These are phyloP conservation scores for Phenganax stokvisi DNA, from an alignment of 92 coral and sea anemone species.

Conservation along the genomic window DNA sequence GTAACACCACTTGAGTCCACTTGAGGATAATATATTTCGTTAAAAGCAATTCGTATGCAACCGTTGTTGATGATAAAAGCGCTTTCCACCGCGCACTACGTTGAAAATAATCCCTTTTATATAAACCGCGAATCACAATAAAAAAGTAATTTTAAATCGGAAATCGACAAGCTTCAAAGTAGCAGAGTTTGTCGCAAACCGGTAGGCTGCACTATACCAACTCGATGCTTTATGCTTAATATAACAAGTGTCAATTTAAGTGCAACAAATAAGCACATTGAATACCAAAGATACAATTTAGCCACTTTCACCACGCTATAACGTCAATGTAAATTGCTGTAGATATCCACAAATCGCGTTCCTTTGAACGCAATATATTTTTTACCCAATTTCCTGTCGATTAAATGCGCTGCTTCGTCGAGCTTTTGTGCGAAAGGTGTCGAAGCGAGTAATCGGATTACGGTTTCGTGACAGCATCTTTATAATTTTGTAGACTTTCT, in stretches of 20 bases:
- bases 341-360: constrained; percentile 13
- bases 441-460: constrained; percentile 32
- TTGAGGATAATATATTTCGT: not conserved
- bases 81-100: not conserved
- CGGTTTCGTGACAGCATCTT: constrained; percentile 15
- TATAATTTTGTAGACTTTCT: not conserved
- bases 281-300: not conserved
- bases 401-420: constrained; percentile 21
- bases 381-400: constrained; percentile 29
- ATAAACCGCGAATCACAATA: not conserved
- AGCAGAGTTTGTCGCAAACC: not conserved
- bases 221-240: not conserved
- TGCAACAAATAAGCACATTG: not conserved
- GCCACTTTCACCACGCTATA: not conserved
- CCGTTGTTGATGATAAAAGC: not conserved
- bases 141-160: constrained; percentile 12
- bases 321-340: constrained; percentile 9
- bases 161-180: not conserved
- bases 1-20: constrained; percentile 16
- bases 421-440: constrained; percentile 30
- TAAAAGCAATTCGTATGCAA: no score
- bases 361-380: constrained; percentile 15
- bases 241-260: not conserved
- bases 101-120: constrained; percentile 25
- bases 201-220: not conserved